Evolutionary conservation across 2,113 vertebrate species (phyloP).

Genomic region (Nansenia antarctica): DNA sequence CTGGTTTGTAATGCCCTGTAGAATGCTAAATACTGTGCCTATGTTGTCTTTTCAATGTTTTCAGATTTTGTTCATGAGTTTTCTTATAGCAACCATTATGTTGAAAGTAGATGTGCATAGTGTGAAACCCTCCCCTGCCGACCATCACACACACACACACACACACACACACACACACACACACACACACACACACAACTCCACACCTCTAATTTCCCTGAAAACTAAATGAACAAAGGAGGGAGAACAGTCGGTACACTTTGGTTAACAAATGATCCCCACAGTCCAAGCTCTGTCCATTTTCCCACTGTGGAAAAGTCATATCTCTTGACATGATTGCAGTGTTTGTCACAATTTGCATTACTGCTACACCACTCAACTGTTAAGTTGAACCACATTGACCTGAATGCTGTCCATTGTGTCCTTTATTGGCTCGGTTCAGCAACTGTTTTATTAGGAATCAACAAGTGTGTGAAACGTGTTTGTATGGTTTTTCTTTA

Average conservation of each 20-base stretch:
- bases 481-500: too few relatives aligned
- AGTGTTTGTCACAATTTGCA: conserved; percentile 50
- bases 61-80: not conserved
- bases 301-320: not conserved
- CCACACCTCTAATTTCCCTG: conserved; percentile 36
- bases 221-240: conserved; percentile 44
- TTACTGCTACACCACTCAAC: conserved; percentile 36
- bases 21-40: too few relatives aligned
- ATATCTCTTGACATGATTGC: conserved; percentile 24
- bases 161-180: not conserved
- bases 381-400: conserved; percentile 20
- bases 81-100: too few relatives aligned
- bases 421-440: conserved; percentile 32
- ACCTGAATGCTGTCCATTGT: conserved; percentile 38
- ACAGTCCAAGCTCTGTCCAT: conserved; percentile 12
- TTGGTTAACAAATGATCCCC: conserved; percentile 57
- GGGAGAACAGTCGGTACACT: conserved; percentile 21
- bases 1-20: too few relatives aligned
- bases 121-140: not conserved
- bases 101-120: too few relatives aligned
- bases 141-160: not conserved
- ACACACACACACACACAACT: not conserved
- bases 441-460: conserved; percentile 20
- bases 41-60: too few relatives aligned
- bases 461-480: not conserved